These are phyloP conservation scores for Protonemura montana DNA, from an alignment of 2,888 invertebrate species.

Conservation along the genomic window DNA sequence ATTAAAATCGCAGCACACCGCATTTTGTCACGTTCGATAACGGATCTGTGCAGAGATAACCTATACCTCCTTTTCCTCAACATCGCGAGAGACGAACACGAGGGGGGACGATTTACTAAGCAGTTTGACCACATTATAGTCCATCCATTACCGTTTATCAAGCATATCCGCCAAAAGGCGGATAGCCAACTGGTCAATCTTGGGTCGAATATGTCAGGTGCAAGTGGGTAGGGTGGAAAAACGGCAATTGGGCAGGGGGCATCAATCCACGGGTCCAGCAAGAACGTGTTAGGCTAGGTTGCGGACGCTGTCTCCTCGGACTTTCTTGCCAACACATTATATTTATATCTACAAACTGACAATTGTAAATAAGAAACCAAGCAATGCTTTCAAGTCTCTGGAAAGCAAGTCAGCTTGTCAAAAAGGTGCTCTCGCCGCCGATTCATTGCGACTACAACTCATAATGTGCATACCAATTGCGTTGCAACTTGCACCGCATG, in stretches of 20 bases:
- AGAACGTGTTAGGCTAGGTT: not conserved
- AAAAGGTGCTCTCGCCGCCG: not conserved
- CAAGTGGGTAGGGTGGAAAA: not conserved
- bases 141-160: not conserved
- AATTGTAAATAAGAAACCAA: not conserved
- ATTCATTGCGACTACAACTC: not conserved
- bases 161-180: not conserved
- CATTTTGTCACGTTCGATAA: constrained; percentile 7
- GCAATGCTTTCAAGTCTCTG: not conserved
- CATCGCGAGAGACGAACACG: no score
- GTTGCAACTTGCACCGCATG: not conserved
- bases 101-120: not conserved
- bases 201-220: not conserved
- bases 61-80: not conserved
- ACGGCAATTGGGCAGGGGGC: not conserved
- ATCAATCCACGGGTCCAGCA: not conserved
- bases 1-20: not conserved
- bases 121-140: not conserved
- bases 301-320: not conserved
- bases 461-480: not conserved
- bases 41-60: not conserved
- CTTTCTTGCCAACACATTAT: not conserved
- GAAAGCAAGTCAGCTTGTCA: not conserved
- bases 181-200: constrained; percentile 12
- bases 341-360: no score